These are phyloP conservation scores for Drosophila robusta DNA, from an alignment of 2,888 invertebrate genomes.

Conservation along the genomic window DNA sequence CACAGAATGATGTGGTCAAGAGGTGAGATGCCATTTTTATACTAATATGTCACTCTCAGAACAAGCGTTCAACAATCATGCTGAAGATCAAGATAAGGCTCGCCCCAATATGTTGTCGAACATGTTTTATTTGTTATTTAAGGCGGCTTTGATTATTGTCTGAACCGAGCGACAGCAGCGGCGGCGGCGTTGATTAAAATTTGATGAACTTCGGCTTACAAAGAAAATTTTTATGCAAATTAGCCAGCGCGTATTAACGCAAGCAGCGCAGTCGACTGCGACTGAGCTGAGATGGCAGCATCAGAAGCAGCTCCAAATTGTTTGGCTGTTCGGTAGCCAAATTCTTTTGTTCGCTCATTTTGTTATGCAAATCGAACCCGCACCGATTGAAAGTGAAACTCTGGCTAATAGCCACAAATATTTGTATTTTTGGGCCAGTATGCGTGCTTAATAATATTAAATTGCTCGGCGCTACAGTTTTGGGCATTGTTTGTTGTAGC, in stretches of 20 bases:
- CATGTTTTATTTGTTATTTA: conserved; percentile 63
- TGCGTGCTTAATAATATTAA: conserved; percentile 71
- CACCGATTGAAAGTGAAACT: conserved; percentile 73
- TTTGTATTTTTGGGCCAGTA: conserved; percentile 57
- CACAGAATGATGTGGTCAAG: conserved; percentile 68
- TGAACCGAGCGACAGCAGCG: conserved; percentile 37
- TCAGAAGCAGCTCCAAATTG: conserved; percentile 67
- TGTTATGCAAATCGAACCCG: conserved; percentile 76
- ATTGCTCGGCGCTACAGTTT: conserved; percentile 55
- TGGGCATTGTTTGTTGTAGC: conserved; percentile 57
- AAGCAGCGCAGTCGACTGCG: conserved; percentile 27
- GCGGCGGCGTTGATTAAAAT: conserved; percentile 68
- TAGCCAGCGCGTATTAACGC: conserved; percentile 28
- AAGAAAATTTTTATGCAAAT: conserved; percentile 78
- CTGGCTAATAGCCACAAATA: conserved; percentile 50
- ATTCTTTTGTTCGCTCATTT: conserved; percentile 79
- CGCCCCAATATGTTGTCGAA: conserved; percentile 60
- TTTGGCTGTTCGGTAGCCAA: conserved; percentile 74
- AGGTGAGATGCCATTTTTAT: conserved; percentile 67
- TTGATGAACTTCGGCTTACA: conserved; percentile 76
- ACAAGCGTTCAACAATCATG: conserved; percentile 55
- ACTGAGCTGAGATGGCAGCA: conserved; percentile 11
- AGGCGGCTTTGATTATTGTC: conserved; percentile 41
- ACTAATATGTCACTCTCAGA: conserved; percentile 64
- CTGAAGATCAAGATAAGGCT: conserved; percentile 68